Evolutionary conservation across 2,888 invertebrate species (phyloP).

Genomic region (Pyrochroa serraticornis): DNA sequence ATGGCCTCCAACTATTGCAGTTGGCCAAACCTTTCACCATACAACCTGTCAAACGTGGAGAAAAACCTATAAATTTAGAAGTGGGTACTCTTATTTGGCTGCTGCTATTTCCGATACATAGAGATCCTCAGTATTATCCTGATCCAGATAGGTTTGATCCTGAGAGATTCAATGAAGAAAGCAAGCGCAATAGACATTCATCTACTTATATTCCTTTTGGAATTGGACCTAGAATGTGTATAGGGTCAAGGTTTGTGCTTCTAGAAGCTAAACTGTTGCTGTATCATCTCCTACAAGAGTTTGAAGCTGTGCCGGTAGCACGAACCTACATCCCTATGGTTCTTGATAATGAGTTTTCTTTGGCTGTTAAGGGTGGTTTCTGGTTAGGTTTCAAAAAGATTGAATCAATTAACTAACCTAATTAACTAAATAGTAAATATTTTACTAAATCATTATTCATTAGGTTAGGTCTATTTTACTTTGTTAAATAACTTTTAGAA

Average conservation of each 20-base stretch:
- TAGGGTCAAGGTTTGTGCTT: constrained; percentile 56
- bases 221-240: constrained; percentile 66
- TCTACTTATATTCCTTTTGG: constrained; percentile 46
- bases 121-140: constrained; percentile 37
- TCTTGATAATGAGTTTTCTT: too few relatives aligned
- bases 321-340: constrained; percentile 36
- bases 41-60: constrained; percentile 24
- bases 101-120: constrained; percentile 34
- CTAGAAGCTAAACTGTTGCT: constrained; percentile 39
- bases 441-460: too few relatives aligned
- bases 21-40: constrained; percentile 39
- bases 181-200: constrained; percentile 58
- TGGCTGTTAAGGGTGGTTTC: too few relatives aligned
- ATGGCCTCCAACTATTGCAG: constrained; percentile 34
- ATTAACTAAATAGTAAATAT: too few relatives aligned
- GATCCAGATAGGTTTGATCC: constrained; percentile 43
- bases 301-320: constrained; percentile 33
- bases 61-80: constrained; percentile 28
- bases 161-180: constrained; percentile 58
- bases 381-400: too few relatives aligned
- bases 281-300: constrained; percentile 37
- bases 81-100: constrained; percentile 30
- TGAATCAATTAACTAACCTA: too few relatives aligned
- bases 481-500: too few relatives aligned
- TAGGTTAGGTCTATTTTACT: too few relatives aligned